Conservation (phyloP, 2,888 invertebrate genomes). For the Drosophila kanekoi region DNA sequence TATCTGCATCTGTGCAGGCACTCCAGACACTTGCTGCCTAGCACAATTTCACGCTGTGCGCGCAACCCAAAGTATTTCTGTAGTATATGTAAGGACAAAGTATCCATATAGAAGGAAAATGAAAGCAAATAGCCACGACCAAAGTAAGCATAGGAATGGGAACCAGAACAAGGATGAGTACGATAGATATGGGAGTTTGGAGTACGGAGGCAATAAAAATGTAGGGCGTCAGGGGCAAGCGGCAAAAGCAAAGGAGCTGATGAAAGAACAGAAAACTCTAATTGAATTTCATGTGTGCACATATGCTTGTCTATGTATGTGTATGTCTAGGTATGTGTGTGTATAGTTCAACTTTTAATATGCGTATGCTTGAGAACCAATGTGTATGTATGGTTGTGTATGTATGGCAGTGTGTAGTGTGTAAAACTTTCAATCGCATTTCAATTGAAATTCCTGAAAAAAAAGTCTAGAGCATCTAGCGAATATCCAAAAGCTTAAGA, state of each 20-base stretch:
- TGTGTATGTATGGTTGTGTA: slow-evolving; percentile 1
- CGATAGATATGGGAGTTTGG: neutral
- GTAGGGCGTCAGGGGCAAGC: slow-evolving; percentile 3
- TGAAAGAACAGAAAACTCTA: slow-evolving; percentile 67
- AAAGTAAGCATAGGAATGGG: slow-evolving; percentile 24
- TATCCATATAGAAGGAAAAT: slow-evolving; percentile 47
- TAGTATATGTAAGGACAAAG: slow-evolving; percentile 17
- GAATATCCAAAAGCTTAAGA: neutral
- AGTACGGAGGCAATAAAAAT: neutral
- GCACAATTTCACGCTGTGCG: slow-evolving; percentile 65
- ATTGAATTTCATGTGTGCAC: slow-evolving; percentile 61
- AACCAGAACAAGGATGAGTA: slow-evolving; percentile 1
- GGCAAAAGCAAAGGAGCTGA: slow-evolving; percentile 46
- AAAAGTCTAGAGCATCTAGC: neutral
- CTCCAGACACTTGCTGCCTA: slow-evolving; percentile 1
- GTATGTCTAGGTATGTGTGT: slow-evolving; percentile 5
- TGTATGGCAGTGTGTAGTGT: slow-evolving; percentile 10
- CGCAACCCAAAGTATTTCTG: slow-evolving; percentile 34
- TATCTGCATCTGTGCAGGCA: slow-evolving; percentile 58
- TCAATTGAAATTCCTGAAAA: slow-evolving; percentile 49
- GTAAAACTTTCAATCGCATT: slow-evolving; percentile 67
- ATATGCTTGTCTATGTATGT: slow-evolving; percentile 14
- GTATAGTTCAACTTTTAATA: slow-evolving; percentile 7
- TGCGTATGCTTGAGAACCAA: slow-evolving; percentile 12
- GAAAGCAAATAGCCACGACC: slow-evolving; percentile 59